Base-by-base conservation (phyloP, 2,888 invertebrate genomes). In the Megamerina dolium region DNA sequence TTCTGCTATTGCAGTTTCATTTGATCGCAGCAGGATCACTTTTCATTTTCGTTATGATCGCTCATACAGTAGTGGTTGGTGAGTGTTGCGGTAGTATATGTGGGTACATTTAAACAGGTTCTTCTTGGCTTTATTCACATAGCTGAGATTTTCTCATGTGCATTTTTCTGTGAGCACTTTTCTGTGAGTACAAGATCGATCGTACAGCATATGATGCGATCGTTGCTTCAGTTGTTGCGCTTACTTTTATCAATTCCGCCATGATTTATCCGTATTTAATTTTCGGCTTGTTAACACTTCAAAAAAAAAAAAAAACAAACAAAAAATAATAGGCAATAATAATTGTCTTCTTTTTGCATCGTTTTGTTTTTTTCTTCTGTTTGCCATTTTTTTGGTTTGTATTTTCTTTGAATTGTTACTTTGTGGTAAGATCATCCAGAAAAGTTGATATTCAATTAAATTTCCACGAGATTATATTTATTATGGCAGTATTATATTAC, bases 251-350 rank as follows among this genome's bases (percentile, higher is more conserved):
- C 40, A 38, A 45, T 49, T 54, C 52, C 53, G 48, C 53, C 45
- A 54, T 49, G 56, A 57, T 58, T 63, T 63, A 63, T 56, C 55
- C 53, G 57, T 58, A 60, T 61, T 63, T 63, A 48, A 43, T 43
- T 47, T 54, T 59, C 54, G 59, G 64, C 60, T 64, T 61, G 61
- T 62, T 63, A 64, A 63, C 64, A 62, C 64, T 60, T 63, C 59
- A 55, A 18, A 20, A 34, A 20, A 8, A 12, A 31, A 12, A 31
- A 26, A 2, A 26, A 26, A 26, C n/a, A n/a, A n/a, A n/a, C n/a
- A n/a, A n/a, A n/a, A n/a, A n/a, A n/a, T n/a, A n/a, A n/a, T n/a
- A n/a, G n/a, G n/a, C n/a, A n/a, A n/a, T n/a, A n/a, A n/a, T n/a
- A n/a, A n/a, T n/a, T n/a, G n/a, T n/a, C n/a, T n/a, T n/a, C n/a